Base-by-base conservation (phyloP, 2,113 vertebrate genomes). In the Pipa parva region DNA sequence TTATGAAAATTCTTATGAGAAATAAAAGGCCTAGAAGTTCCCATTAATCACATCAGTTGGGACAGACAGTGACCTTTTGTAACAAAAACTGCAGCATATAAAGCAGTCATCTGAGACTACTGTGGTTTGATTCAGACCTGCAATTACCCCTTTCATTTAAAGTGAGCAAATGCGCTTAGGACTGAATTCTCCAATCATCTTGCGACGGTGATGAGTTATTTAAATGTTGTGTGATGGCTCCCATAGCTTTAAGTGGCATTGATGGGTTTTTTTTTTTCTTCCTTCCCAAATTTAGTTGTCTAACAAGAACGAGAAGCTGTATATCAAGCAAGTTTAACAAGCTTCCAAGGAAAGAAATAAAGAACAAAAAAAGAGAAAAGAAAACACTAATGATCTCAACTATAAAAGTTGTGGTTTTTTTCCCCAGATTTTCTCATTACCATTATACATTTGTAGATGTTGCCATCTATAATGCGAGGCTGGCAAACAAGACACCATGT, bases 101-200 rank as follows among this genome's bases (percentile, higher is more conserved):
- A 56, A 45, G 26, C 51, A 54, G 49, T 54, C 62, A 63, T 54
- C 48, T 46, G 52, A 56, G 52, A 52, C 36, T 20, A 65, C 18
- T 56, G 13, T 26, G 17, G 52, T 36, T 29, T 51, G n/a, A 65
- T 54, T 56, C 46, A 56, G 25, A 36, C 36, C 59, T 65, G 63
- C 63, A 56, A 57, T 65, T 65, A 57, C 54, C 21, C 42, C 10
- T 56, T 33, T 55, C 39, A 65, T 65, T 56, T 65, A 65, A 39
- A 57, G 52, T 31, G 18, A 56, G 55, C 15, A 46, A 66, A 57
- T 56, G 63, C 20, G 48, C 52, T 66, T n/a, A 66, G 48, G 37
- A 55, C 39, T 20, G 31, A 36, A 57, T 66, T 66, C 36, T 65
- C 52, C 31, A 27, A 13, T 45, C 31, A 64, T 56, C 39, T 31